Evolutionary conservation across 2,888 invertebrate species (phyloP).

Genomic region (Lepidocyrtoides sp.): DNA sequence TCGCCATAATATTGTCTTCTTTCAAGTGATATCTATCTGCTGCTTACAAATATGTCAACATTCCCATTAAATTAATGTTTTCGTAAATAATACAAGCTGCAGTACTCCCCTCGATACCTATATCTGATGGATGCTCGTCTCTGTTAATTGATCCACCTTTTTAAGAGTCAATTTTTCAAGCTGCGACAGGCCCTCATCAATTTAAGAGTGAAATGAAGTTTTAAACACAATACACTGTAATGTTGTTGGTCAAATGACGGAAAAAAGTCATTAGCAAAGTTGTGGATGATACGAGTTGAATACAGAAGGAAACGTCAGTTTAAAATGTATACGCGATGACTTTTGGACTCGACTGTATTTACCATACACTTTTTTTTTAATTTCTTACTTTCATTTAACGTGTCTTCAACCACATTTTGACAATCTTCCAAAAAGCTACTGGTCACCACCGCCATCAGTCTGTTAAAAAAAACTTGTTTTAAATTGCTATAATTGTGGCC

Average conservation of each 20-base stretch:
- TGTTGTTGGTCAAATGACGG: not conserved
- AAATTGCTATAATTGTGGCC: not conserved
- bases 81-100: constrained; percentile 30
- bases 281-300: not conserved
- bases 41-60: constrained; percentile 23
- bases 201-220: constrained; percentile 29
- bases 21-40: not conserved
- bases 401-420: constrained; percentile 12
- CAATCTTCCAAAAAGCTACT: not conserved
- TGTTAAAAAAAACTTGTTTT: not conserved
- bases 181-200: constrained; percentile 7
- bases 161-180: constrained; percentile 41
- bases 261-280: constrained; percentile 40
- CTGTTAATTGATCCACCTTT: constrained; percentile 50
- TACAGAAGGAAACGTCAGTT: not conserved
- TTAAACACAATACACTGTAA: not conserved
- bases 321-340: not conserved
- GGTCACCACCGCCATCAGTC: not conserved
- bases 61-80: constrained; percentile 53
- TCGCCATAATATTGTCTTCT: not conserved
- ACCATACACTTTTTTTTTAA: not conserved
- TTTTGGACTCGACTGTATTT: no score
- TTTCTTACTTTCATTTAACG: not conserved
- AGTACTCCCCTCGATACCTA: not conserved
- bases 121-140: constrained; percentile 32